Base-by-base conservation (phyloP, 2,888 invertebrate species). In the Allygus modestus region DNA sequence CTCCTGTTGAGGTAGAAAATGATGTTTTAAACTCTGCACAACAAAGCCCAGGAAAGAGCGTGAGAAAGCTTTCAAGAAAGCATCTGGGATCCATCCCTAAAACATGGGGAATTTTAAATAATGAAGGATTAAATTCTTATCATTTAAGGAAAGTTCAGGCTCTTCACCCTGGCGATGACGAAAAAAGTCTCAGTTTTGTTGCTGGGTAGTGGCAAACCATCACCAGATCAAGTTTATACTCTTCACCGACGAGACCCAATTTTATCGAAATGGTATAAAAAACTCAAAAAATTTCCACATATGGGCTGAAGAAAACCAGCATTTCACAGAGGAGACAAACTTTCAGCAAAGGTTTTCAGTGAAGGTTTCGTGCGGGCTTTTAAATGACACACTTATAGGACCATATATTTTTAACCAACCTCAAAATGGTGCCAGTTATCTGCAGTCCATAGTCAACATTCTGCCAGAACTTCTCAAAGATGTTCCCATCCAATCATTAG, bases 331-430 rank as follows among this genome's bases (percentile, higher is more conserved):
- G 20, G 81, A 61, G 23, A 26, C 37, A 23, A 54, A 81, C 58
- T 51, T 51, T 58, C 81, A 54, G 31, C 33, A 81, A 37, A 1
- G 54, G 31, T 81, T 81, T 37, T 61, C 61, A 58, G 41, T 81
- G 37, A 81, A 81, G 20, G 81, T 81, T 37, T 58, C 61, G 81
- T 81, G 81, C 58, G 81, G 81, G n/a, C 58, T 81, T n/a, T 11
- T 81, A 17, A 12, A 58, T 54, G 58, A 81, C 31, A 46, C 1
- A 51, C 51, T 79, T 46, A 26, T 54, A 9, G 79, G 46, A 17
- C 51, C 79, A 51, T 51, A 51, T 23, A 54, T 79, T 51, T 79
- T 46, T 15, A 1, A 79, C 23, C 31, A 51, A 0, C 9, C 46
- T 17, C 75, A 9, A 75, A 75, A 75, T 26, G 26, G 43, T 41